Percentiles rank a stretch among this genome's conserved stretches.
phyloP scores from a whole-genome alignment of 2,113 vertebrate species.

The Numenius arquata region DNA sequence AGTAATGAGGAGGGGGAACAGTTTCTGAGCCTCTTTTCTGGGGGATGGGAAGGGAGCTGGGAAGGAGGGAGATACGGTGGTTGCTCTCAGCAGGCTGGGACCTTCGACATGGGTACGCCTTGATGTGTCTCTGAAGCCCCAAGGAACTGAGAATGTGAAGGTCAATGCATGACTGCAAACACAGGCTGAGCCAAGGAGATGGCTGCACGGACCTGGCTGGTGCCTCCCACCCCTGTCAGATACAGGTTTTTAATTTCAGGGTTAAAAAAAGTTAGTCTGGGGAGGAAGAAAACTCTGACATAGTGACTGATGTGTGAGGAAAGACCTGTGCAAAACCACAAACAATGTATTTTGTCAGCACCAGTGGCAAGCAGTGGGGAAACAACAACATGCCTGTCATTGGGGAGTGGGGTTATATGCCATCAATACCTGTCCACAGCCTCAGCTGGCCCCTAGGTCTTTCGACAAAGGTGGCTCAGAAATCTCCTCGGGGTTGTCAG shows the following conservation, averaged over 20 bases:
- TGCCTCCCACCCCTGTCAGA: neutral
- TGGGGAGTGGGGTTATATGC: neutral
- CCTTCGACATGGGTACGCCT: accelerated
- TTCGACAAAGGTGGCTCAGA: neutral
- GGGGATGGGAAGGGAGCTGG: neutral
- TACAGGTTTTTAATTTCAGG: neutral
- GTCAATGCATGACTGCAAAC: neutral
- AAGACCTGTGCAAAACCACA: neutral
- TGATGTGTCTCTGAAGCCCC: neutral
- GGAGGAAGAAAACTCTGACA: neutral
- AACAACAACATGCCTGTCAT: neutral
- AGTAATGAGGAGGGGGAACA: neutral
- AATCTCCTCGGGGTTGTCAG: neutral
- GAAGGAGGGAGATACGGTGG: neutral
- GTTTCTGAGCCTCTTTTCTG: neutral
- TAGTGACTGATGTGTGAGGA: neutral
- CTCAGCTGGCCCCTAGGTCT: neutral
- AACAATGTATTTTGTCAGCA: neutral
- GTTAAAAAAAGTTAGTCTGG: neutral
- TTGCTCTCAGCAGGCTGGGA: neutral
- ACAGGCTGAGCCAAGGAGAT: neutral
- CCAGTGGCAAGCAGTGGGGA: neutral
- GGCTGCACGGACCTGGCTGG: neutral
- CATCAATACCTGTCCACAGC: neutral
- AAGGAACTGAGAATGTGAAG: neutral